phyloP scores from a whole-genome alignment of 2,113 vertebrate genomes.

The Actenoides lindsayi region DNA sequence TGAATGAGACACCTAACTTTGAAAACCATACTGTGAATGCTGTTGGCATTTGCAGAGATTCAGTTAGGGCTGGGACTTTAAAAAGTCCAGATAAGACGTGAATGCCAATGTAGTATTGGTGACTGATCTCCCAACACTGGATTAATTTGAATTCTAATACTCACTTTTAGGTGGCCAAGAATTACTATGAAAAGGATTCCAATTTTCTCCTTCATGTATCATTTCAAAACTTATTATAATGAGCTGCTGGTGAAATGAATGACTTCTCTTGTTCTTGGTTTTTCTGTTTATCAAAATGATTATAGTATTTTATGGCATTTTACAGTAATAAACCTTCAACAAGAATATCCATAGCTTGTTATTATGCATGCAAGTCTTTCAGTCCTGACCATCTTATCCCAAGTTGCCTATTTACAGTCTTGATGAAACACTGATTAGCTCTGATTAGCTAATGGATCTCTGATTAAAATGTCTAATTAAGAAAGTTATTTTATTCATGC shows the following conservation, averaged over 20 bases:
- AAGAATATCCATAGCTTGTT: not conserved
- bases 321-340: not conserved
- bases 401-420: slow-evolving; percentile 62
- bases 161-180: not conserved
- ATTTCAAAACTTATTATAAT: not conserved
- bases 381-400: slow-evolving; percentile 41
- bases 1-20: not conserved
- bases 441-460: slow-evolving; percentile 72
- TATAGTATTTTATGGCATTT: not conserved
- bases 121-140: not conserved
- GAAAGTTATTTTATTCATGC: slow-evolving; percentile 71
- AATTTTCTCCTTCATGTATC: not conserved
- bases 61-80: not conserved
- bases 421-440: slow-evolving; percentile 71
- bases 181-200: not conserved
- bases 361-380: slow-evolving; percentile 45
- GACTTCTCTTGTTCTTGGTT: not conserved
- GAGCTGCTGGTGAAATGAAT: not conserved
- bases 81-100: not conserved
- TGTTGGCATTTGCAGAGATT: not conserved
- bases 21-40: not conserved
- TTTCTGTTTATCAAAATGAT: not conserved
- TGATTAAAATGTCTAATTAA: slow-evolving; percentile 72
- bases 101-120: not conserved
- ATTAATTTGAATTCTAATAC: not conserved